Evolutionary conservation across 2,888 invertebrate species (phyloP), one percentile per base, ranked within the genome.

Genomic region (Nomada fabriciana): DNA sequence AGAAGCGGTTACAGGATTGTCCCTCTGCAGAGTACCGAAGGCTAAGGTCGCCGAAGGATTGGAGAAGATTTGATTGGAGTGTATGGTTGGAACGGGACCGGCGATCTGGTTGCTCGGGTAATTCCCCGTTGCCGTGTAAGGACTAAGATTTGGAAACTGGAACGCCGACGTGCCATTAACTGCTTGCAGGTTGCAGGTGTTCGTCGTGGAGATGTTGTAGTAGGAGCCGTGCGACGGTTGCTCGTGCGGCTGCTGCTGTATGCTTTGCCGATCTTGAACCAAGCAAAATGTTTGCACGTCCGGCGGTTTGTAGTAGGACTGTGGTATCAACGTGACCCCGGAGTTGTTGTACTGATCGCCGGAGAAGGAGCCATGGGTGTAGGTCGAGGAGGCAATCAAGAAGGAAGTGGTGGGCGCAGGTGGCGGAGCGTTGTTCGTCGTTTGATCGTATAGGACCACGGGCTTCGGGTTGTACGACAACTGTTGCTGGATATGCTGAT

Each of bases 211-310:
- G 42, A 91, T 81, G 67, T 91, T 91, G 76, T 92, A 92, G 50
- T 90, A 92, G 53, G 90, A 84, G 53, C 69, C 80, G 0, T 88
- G 90, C 5, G 83, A 76, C 7, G 85, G 64, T 60, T 89, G 90
- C 43, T 89, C 90, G 20, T 86, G 87, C 43, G 88, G 89, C 20
- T 87, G 91, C 23, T 86, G 88, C 25, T 88, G 88, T 50, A 88
- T 85, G 18, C 79, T 47, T 70, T 82, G 75, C 60, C 90, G 89
- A 47, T 92, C 92, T 60, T 90, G 91, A 4, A 92, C 73, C 3
- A 92, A 42, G 36, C 91, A 91, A 57, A 90, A 88, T 0, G 91
- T 80, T 69, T 91, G 91, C 18, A 90, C 77, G n/a, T 93, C 91
- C 11, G 89, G 86, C 0, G 91, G 87, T 18, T 93, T 93, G 68